These are phyloP conservation scores for Pseudomyrmex gracilis DNA, from an alignment of 1,140 invertebrate genomes.

Conservation along the genomic window DNA sequence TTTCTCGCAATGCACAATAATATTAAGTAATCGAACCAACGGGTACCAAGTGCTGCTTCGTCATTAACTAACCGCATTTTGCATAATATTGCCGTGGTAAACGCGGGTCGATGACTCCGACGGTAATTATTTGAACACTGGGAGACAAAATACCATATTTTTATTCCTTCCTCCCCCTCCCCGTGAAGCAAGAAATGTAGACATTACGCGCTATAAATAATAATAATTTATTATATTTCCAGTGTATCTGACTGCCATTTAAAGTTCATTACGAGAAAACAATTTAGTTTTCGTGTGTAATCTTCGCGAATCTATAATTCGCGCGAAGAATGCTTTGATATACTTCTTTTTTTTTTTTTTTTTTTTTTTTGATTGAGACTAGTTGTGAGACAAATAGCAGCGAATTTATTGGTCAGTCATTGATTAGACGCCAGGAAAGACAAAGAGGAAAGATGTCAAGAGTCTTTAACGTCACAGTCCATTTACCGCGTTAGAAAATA, in stretches of 20 bases:
- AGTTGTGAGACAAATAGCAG: neutral
- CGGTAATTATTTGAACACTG: constrained; percentile 23
- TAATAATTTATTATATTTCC: neutral
- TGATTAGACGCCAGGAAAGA: neutral
- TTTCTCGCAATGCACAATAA: constrained; percentile 49
- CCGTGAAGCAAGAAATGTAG: neutral
- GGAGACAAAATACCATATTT: neutral
- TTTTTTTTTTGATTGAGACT: neutral
- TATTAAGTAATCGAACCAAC: constrained; percentile 58
- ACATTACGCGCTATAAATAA: neutral
- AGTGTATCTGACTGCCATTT: no score
- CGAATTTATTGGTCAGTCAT: neutral
- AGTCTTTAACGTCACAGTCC: constrained; percentile 28
- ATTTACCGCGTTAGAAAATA: constrained; percentile 29
- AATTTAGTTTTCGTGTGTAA: no score
- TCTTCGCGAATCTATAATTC: no score
- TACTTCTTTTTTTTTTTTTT: no score
- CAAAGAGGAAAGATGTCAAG: constrained; percentile 19
- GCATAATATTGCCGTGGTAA: constrained; percentile 53
- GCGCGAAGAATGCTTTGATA: no score
- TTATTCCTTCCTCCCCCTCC: no score
- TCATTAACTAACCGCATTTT: constrained; percentile 67
- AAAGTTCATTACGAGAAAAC: no score
- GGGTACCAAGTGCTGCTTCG: constrained; percentile 20
- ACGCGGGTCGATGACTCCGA: constrained; percentile 41